phyloP scores from a whole-genome alignment of 2,113 vertebrate genomes.

The Trogon melanurus region DNA sequence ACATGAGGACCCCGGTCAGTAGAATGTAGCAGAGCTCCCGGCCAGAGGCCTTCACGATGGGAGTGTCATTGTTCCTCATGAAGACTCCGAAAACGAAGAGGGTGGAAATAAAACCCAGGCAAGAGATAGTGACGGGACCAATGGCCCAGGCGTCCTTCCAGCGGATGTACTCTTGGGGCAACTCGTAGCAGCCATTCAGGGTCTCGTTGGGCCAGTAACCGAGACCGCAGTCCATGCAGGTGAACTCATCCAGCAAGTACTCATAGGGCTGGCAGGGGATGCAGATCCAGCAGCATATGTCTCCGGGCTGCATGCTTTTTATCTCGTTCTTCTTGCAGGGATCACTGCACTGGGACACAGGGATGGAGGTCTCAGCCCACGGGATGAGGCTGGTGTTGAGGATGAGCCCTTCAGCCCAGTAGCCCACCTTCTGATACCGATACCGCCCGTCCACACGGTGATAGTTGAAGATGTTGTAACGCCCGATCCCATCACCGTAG shows the following conservation, averaged over 20 bases:
- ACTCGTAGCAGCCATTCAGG: slow-evolving; percentile 90
- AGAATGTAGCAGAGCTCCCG: slow-evolving; percentile 98
- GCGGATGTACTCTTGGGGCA: slow-evolving; percentile 95
- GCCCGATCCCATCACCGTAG: slow-evolving; percentile 91
- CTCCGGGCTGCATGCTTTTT: slow-evolving; percentile 97
- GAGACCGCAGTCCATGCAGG: slow-evolving; percentile 91
- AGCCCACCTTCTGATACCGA: slow-evolving; percentile 91
- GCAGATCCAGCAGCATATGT: slow-evolving; percentile 99
- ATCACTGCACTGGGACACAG: slow-evolving; percentile 95
- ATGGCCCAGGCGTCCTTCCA: slow-evolving; percentile 97
- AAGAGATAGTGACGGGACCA: slow-evolving; percentile 93
- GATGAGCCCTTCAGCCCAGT: slow-evolving; percentile 92
- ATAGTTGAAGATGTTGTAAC: slow-evolving; percentile 98
- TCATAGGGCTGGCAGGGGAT: slow-evolving; percentile 95
- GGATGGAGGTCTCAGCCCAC: slow-evolving; percentile 82
- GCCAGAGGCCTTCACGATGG: slow-evolving; percentile 95
- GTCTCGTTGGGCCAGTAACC: slow-evolving; percentile 94
- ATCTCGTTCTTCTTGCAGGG: slow-evolving; percentile 95
- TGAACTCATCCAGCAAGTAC: slow-evolving; percentile 92
- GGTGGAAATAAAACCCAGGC: slow-evolving; percentile 91
- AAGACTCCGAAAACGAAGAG: slow-evolving; percentile 92
- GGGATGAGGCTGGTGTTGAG: slow-evolving; percentile 87
- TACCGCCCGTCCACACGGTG: slow-evolving; percentile 84
- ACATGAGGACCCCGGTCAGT: slow-evolving; percentile 92
- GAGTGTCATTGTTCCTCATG: slow-evolving; percentile 90